A percentile compares a stretch with the other conserved stretches of the same genome.
phyloP scores from a whole-genome alignment of 2,797 vertebrate species.

The Sebastes ruberrimus region DNA sequence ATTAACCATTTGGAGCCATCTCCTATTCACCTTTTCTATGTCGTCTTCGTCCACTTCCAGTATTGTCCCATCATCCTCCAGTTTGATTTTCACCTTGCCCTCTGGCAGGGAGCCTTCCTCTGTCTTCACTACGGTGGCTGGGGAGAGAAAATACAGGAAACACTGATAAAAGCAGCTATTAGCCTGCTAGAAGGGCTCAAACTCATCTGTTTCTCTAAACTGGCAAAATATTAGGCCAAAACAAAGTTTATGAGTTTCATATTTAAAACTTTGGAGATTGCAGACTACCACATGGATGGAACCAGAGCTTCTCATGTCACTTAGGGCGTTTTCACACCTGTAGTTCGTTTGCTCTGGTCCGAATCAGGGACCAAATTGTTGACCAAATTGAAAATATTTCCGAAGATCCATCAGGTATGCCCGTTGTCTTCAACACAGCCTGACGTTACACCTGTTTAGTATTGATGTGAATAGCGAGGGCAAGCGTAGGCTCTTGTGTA shows the following conservation, averaged over 20 bases:
- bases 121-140: slow-evolving; percentile 89
- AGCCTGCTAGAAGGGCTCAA: neutral
- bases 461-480: too few relatives aligned
- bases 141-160: neutral
- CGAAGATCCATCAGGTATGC: too few relatives aligned
- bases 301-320: neutral
- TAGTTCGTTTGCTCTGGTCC: too few relatives aligned
- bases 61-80: slow-evolving; percentile 90
- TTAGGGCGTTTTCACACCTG: neutral
- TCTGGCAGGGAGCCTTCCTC: slow-evolving; percentile 85
- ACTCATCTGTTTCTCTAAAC: neutral
- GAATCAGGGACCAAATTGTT: too few relatives aligned
- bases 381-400: too few relatives aligned
- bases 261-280: neutral
- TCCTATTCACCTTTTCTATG: slow-evolving; percentile 88
- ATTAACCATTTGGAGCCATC: neutral
- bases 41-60: slow-evolving; percentile 97
- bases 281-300: neutral
- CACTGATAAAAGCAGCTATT: neutral
- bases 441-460: too few relatives aligned
- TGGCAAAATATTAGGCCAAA: neutral
- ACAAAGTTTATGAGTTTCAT: too few relatives aligned
- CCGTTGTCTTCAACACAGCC: too few relatives aligned
- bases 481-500: too few relatives aligned
- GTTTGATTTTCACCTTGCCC: slow-evolving; percentile 91